A percentile compares a stretch with the other conserved stretches of the same genome.
phyloP scores from a whole-genome alignment of 2,113 vertebrate genomes.

The Electrona antarctica region DNA sequence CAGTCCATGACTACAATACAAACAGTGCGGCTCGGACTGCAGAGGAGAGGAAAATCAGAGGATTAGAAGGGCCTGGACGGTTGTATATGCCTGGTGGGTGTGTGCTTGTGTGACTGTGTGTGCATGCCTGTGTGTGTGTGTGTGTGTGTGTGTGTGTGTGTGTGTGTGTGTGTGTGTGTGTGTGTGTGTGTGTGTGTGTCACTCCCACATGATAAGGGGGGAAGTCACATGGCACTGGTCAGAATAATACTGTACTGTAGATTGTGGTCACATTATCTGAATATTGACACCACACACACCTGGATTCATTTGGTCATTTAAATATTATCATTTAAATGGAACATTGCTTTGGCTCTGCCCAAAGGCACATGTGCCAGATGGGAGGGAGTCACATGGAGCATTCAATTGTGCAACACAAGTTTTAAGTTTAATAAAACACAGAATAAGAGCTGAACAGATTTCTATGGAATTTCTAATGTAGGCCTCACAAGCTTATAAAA shows the following conservation, averaged over 20 bases:
- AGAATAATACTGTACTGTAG: slow-evolving; percentile 18
- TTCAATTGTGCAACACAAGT: slow-evolving; percentile 39
- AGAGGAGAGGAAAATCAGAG: slow-evolving; percentile 56
- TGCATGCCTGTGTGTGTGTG: neutral
- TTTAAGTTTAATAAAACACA: slow-evolving; percentile 38
- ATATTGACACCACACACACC: slow-evolving; percentile 17
- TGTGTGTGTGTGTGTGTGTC: slow-evolving; percentile 35
- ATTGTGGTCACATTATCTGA: slow-evolving; percentile 32
- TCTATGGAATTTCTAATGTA: neutral
- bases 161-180: neutral
- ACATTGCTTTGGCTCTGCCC: slow-evolving; percentile 18
- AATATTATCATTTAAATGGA: slow-evolving; percentile 19
- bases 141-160: slow-evolving; percentile 4
- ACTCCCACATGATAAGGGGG: slow-evolving; percentile 26
- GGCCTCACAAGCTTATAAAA: slow-evolving; percentile 2
- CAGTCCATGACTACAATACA: slow-evolving; percentile 73
- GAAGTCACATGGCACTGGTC: slow-evolving; percentile 32
- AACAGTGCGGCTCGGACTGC: slow-evolving; percentile 66
- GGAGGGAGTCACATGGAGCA: slow-evolving; percentile 17
- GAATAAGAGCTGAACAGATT: slow-evolving; percentile 20
- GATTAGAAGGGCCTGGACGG: slow-evolving; percentile 53
- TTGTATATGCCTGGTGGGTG: slow-evolving; percentile 9
- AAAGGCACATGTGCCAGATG: slow-evolving; percentile 22
- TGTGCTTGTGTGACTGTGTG: neutral
- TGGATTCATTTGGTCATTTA: slow-evolving; percentile 20